Conservation (phyloP, 2,888 invertebrate species). For the Gari tellinella region DNA sequence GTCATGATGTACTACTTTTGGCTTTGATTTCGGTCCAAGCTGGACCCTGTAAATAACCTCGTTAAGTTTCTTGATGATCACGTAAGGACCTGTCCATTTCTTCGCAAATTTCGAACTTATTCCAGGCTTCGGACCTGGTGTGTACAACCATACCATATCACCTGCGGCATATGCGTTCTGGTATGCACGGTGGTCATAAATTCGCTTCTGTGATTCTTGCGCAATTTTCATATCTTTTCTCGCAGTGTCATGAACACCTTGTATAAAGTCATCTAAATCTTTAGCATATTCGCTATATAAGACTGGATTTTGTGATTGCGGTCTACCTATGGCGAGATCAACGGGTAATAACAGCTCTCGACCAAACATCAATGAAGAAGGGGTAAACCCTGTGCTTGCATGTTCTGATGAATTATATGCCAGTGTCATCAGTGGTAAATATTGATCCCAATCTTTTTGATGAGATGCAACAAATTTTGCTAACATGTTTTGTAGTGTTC, state of each 20-base stretch:
- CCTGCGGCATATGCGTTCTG: not conserved
- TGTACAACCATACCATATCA: slow-evolving; percentile 2
- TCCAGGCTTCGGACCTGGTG: slow-evolving; percentile 1
- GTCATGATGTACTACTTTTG: too few species aligned
- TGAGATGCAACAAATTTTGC: slow-evolving; percentile 27
- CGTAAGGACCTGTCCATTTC: not conserved
- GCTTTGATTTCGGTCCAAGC: too few species aligned
- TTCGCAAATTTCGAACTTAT: slow-evolving; percentile 3
- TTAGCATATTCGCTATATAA: not conserved
- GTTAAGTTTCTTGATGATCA: too few species aligned
- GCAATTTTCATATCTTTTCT: not conserved
- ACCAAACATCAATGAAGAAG: slow-evolving; percentile 4
- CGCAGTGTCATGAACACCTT: slow-evolving; percentile 1
- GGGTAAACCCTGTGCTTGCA: slow-evolving; percentile 1
- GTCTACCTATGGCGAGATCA: not conserved
- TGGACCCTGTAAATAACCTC: too few species aligned
- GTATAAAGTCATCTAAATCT: not conserved
- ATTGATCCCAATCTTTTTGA: slow-evolving; percentile 22
- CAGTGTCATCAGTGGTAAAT: slow-evolving; percentile 3
- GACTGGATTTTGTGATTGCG: not conserved
- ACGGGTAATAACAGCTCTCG: not conserved
- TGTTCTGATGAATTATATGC: slow-evolving; percentile 3
- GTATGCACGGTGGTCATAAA: not conserved
- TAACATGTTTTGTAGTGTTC: slow-evolving; percentile 16
- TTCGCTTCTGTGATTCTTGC: not conserved